Evolutionary conservation across 1,140 invertebrate genomes (phyloP), one percentile per base, ranked within the genome.

Genomic region (Listronotus oregonensis): DNA sequence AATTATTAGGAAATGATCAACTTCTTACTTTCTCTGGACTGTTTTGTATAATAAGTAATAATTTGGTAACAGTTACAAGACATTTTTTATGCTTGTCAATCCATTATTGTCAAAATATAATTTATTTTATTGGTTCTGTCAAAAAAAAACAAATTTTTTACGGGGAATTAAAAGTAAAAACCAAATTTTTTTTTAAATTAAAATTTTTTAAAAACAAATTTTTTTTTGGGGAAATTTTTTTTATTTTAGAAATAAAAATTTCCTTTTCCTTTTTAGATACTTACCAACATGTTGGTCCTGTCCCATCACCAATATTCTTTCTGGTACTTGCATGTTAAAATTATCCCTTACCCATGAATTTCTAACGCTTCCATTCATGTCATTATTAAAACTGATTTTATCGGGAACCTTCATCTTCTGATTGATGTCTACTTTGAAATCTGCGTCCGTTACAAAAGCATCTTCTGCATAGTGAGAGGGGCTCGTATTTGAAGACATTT

Each of bases 251-350:
- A n/a, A n/a, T n/a, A n/a, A n/a, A n/a, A n/a, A n/a, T n/a, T n/a
- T n/a, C n/a, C n/a, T n/a, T n/a, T n/a, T n/a, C n/a, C n/a, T n/a
- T n/a, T n/a, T n/a, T 12, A 9, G n/a, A 1, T 14, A 64, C 59
- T 75, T 75, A 85, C 84, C 84, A 75, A 91, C 73, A 80, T 93
- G 90, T 76, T 93, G 89, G 73, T 94, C 91, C 77, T 93, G 88
- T 14, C 91, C 93, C 70, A 88, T 83, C 54, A 95, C 91, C 66
- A 95, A 82, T 78, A 96, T 95, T 74, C 92, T 84, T 70, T 95
- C 93, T n/a, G 93, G 93, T 31, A 96, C 93, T 75, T 88, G 88
- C 93, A 95, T 96, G 67, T 91, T 86, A 78, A 90, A 86, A 80
- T 90, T 90, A 68, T 92, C 89, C 75, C 81, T 81, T 72, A 85